phyloP scores from a whole-genome alignment of 2,113 vertebrate genomes.

The Festucalex cinctus region DNA sequence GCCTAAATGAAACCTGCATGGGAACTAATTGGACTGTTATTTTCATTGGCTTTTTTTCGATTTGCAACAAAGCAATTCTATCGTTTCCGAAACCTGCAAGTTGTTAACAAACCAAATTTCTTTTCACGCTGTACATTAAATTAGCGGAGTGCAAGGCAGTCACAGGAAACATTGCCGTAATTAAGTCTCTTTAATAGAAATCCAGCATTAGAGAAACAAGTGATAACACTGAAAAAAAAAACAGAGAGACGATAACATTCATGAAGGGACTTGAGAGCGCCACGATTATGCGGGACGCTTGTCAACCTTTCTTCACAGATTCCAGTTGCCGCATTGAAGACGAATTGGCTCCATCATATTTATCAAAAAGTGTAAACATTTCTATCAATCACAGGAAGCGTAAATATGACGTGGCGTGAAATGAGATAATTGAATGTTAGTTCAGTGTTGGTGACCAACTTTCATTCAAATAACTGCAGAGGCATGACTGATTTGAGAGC shows the following conservation, averaged over 20 bases:
- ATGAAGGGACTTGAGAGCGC: conserved; percentile 14
- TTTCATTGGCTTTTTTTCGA: conserved; percentile 2
- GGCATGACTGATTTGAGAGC: background rate
- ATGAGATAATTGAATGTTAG: background rate
- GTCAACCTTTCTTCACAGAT: conserved; percentile 24
- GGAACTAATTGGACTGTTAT: conserved; percentile 1
- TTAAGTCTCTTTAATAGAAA: conserved; percentile 71
- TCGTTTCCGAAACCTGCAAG: background rate
- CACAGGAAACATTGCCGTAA: conserved; percentile 23
- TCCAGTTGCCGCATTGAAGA: conserved; percentile 26
- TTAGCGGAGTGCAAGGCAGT: conserved; percentile 8
- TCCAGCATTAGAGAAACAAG: conserved; percentile 55
- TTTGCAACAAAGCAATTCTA: background rate
- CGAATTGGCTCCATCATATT: background rate
- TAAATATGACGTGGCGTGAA: background rate
- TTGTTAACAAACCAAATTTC: background rate
- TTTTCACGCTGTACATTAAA: background rate
- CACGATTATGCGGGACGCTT: background rate
- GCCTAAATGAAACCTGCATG: conserved; percentile 36
- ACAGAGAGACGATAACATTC: conserved; percentile 10
- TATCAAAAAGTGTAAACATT: background rate
- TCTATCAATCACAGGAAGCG: background rate
- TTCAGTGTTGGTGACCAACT: conserved; percentile 3
- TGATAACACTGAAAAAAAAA: conserved; percentile 37
- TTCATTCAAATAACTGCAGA: conserved; percentile 6